Base-by-base conservation (phyloP, 2,797 vertebrate species). In the Varecia variegata region DNA sequence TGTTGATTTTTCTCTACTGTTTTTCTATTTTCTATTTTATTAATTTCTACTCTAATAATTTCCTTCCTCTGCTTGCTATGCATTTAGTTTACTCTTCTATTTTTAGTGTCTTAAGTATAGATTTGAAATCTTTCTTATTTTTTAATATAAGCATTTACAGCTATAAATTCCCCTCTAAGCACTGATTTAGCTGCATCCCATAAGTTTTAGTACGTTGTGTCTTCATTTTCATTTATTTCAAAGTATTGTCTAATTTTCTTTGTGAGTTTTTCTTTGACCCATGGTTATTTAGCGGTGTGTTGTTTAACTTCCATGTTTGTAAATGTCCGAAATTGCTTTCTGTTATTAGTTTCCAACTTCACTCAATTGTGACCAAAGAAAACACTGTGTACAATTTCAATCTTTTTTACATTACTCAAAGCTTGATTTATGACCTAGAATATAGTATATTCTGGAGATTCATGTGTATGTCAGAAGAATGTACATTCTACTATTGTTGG, bases 291-390 rank as follows among this genome's bases (percentile, higher is more conserved):
- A 91, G 35, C 27, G 70, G 8, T 23, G 11, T 43, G 38, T 50
- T 90, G 18, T 56, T 91, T 77, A 76, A 90, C 45, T 47, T 86
- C 35, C 35, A 67, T 67, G 2, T 38, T 38, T 38, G 52, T 74
- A 32, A 84, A 67, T 50, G 88, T 86, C 13, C 32, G 11, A 82
- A 83, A 70, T 60, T 23, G 35, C 21, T 87, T 73, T 93, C 47
- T 84, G 23, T 70, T 65, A 45, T 89, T 71, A 80, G 90, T 87
- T 93, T 88, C 38, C 38, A 95, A 40, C 35, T 85, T 83, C 62
- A 95, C 38, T 62, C 38, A 43, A 56, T 2, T 68, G 43, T 43
- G 32, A 38, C 52, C 30, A 87, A 87, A 74, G 4, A 35, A 13
- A 18, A 88, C 76, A 35, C 60, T 70, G 40, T 15, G 6, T 20